Base-by-base conservation (phyloP, 2,888 invertebrate species). In the Scrobipalpa atriplicella region DNA sequence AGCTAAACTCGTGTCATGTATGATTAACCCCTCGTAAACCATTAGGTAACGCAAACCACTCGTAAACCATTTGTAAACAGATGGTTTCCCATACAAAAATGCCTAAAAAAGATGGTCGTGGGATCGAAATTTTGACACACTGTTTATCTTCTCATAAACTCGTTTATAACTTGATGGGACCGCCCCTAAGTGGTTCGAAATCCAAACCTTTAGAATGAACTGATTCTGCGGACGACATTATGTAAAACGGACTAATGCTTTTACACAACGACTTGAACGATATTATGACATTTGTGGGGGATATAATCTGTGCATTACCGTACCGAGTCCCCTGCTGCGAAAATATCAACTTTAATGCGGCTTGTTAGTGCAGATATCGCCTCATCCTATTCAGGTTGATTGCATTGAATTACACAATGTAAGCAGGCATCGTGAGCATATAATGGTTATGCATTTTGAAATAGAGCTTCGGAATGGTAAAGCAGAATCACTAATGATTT, bases 211-310 rank as follows among this genome's bases (percentile, higher is more conserved):
- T 36, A 51, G 19, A 63, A 19, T 29, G 61, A 56, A 61, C 66
- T 62, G 43, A 41, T 62, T 58, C 58, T 61, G 19, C 21, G 52
- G 38, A 68, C 66, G 68, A 67, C 68, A 71, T 78, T 75, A 76
- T 73, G 73, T 76, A 74, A 74, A 75, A 70, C 69, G 52, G 61
- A 60, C 70, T 73, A 72, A 73, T 75, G 68, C 66, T 67, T 75
- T 70, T 68, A 66, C 71, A 73, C 72, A 75, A 74, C 66, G 10
- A 11, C 39, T 11, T 65, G 9, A 51, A 61, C 21, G 18, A 36
- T 60, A 13, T 65, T 65, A 65, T 56, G 64, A 56, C 56, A 68
- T 65, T 65, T 65, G 29, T 52, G 54, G 11, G 58, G 54, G 66
- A 66, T 66, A 64, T n/a, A 65, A 65, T 65, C 66, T 66, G 60